Evolutionary conservation across 2,113 vertebrate genomes (phyloP).

Genomic region (Nerophis ophidion): DNA sequence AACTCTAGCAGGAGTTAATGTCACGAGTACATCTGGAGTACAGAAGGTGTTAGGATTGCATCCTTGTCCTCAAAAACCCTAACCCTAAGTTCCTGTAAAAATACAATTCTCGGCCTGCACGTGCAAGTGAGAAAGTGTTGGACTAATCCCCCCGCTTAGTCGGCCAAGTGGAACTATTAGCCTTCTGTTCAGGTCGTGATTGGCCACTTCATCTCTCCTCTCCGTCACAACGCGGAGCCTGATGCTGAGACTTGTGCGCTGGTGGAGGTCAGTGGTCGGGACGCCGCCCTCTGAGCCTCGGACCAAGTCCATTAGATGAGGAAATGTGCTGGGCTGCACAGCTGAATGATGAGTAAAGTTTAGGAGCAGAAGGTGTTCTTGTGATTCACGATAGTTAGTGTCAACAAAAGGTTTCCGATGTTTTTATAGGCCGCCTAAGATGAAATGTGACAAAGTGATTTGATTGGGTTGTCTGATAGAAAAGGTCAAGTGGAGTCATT

Average conservation of each 20-base stretch:
- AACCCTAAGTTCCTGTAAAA: constrained; percentile 1
- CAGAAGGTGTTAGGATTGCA: background rate
- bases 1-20: background rate
- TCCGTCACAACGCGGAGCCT: constrained; percentile 58
- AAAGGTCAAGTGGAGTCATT: constrained; percentile 63
- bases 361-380: background rate
- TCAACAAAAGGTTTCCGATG: constrained; percentile 9
- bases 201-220: constrained; percentile 70
- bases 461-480: constrained; percentile 49
- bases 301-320: constrained; percentile 46
- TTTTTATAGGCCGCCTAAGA: constrained; percentile 19
- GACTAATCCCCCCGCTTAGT: constrained; percentile 53
- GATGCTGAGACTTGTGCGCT: constrained; percentile 22
- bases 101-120: too few species aligned
- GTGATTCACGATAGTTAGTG: background rate
- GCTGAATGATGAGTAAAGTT: constrained; percentile 41
- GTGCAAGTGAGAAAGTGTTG: constrained; percentile 40
- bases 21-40: background rate
- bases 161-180: constrained; percentile 66
- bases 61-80: background rate
- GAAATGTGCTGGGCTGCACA: constrained; percentile 32
- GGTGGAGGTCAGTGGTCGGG: constrained; percentile 32
- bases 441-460: constrained; percentile 20
- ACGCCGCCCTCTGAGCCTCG: constrained; percentile 35
- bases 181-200: constrained; percentile 61